phyloP scores from a whole-genome alignment of 2,113 vertebrate species.

The rabbit (Oryctolagus cuniculus) region mOryCun1.1 NC_091435.1:43013001-43013500 shows the following conservation, averaged over 20 bases:
- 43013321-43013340: neutral
- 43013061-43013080: neutral
- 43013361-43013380: neutral
- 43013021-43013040: neutral
- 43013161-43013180: neutral
- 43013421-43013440: neutral
- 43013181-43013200: neutral
- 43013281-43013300: slow-evolving; percentile 9
- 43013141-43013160: neutral
- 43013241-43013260: neutral
- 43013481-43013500: neutral
- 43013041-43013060: neutral
- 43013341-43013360: neutral
- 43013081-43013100: neutral
- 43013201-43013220: neutral
- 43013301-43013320: neutral
- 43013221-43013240: too few relatives aligned
- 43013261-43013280: neutral
- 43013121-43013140: neutral
- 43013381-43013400: neutral
- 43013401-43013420: neutral
- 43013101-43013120: neutral
- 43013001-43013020: neutral
- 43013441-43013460: neutral
- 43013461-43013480: neutral